These are phyloP conservation scores for Phoenicopterus ruber DNA, from an alignment of 2,113 vertebrate species.

Conservation along the genomic window DNA sequence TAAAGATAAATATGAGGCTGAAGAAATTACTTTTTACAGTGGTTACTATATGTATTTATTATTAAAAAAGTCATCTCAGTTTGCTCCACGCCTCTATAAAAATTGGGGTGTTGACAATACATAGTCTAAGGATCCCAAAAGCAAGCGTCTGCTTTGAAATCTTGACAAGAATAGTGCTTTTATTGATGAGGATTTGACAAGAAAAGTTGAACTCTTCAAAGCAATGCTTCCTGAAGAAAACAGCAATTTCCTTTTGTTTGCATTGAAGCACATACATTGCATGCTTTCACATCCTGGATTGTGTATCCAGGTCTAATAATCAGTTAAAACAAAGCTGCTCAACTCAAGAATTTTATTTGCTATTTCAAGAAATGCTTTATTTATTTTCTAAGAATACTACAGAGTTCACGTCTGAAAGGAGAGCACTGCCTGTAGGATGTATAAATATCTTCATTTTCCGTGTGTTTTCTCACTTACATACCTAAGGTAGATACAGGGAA, in stretches of 20 bases:
- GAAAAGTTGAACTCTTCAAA: neutral
- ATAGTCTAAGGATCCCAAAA: neutral
- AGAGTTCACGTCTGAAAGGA: neutral
- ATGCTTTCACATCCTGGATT: neutral
- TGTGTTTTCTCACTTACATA: neutral
- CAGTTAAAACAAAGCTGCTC: neutral
- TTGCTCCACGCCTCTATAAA: neutral
- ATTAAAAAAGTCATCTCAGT: neutral
- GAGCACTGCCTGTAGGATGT: neutral
- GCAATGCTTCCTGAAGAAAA: neutral
- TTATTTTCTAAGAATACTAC: neutral
- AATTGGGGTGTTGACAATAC: neutral
- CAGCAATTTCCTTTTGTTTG: neutral
- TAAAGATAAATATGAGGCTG: neutral
- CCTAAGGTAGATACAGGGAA: neutral
- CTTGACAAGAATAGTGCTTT: neutral
- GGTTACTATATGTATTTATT: neutral
- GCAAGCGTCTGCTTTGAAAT: neutral
- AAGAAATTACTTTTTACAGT: neutral
- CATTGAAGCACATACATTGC: neutral
- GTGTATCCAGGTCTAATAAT: neutral
- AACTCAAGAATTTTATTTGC: neutral
- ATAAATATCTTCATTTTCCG: neutral
- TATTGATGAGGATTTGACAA: neutral
- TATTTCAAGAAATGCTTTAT: neutral